Percentiles rank a stretch among this genome's conserved stretches.
Conservation (phyloP, 2,113 vertebrate genomes). For the Butorides virescens region DNA sequence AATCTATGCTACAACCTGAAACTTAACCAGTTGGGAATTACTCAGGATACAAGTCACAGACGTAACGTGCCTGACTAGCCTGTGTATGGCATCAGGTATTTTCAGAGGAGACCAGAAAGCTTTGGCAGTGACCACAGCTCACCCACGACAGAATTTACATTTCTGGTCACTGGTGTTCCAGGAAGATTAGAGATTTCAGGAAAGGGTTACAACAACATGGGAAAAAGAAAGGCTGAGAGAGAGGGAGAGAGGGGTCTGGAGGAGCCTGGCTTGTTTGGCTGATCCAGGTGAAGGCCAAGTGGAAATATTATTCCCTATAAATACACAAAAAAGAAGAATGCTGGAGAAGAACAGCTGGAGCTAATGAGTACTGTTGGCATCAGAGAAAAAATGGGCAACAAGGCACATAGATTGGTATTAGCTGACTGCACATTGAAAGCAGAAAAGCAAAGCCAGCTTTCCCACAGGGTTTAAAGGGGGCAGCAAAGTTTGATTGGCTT, state of each 20-base stretch:
- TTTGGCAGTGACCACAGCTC: background rate
- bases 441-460: background rate
- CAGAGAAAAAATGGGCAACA: background rate
- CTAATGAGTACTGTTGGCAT: background rate
- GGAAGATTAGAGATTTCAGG: background rate
- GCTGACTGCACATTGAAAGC: background rate
- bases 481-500: background rate
- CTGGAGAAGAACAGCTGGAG: background rate
- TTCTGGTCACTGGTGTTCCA: background rate
- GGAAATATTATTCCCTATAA: background rate
- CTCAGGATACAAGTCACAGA: background rate
- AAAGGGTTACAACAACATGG: background rate
- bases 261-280: background rate
- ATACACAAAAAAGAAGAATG: background rate
- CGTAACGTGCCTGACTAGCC: rapidly evolving
- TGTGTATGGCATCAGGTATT: background rate
- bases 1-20: background rate
- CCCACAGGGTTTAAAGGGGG: background rate
- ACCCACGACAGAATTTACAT: background rate
- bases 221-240: background rate
- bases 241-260: background rate
- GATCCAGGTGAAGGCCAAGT: background rate
- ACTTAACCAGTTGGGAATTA: background rate
- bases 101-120: background rate
- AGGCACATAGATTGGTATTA: background rate